phyloP scores from a whole-genome alignment of 30 jellyfish, hydroid and myxozoan genomes.

The Pseudorhiza aurosa region DNA sequence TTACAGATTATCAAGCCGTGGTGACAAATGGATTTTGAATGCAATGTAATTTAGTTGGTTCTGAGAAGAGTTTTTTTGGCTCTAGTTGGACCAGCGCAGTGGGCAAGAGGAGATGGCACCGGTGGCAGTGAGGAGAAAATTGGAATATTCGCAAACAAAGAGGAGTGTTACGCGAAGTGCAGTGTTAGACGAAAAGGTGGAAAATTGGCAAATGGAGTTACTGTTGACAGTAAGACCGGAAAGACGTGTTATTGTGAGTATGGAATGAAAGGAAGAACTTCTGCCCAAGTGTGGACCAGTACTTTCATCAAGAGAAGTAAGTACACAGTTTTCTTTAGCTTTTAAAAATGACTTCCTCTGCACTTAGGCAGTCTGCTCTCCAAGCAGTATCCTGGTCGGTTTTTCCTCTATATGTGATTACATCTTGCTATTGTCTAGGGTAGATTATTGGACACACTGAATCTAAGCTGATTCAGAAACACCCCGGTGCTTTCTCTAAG shows the following conservation, averaged over 20 bases:
- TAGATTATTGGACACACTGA: too few relatives aligned
- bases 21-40: too few relatives aligned
- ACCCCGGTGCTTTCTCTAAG: too few relatives aligned
- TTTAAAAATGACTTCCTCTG: too few relatives aligned
- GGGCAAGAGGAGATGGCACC: constrained; percentile 61
- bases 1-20: too few relatives aligned
- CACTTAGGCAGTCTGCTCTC: too few relatives aligned
- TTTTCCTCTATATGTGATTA: too few relatives aligned
- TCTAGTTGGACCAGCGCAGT: constrained; percentile 38
- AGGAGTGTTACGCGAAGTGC: constrained; percentile 55
- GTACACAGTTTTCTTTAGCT: too few relatives aligned
- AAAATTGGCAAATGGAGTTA: constrained; percentile 61
- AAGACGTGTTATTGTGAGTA: constrained; percentile 59
- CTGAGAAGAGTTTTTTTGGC: neutral
- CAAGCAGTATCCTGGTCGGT: too few relatives aligned
- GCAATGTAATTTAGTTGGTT: too few relatives aligned
- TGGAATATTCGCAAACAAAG: constrained; percentile 57
- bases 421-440: too few relatives aligned
- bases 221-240: constrained; percentile 50
- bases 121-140: constrained; percentile 62
- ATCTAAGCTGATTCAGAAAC: too few relatives aligned
- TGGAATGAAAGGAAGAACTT: constrained; percentile 57
- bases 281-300: constrained; percentile 27
- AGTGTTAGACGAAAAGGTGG: constrained; percentile 38
- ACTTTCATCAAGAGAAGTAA: constrained; percentile 50